phyloP scores from a whole-genome alignment of 2,888 invertebrate genomes.

The Lepidochitona cinerea region DNA sequence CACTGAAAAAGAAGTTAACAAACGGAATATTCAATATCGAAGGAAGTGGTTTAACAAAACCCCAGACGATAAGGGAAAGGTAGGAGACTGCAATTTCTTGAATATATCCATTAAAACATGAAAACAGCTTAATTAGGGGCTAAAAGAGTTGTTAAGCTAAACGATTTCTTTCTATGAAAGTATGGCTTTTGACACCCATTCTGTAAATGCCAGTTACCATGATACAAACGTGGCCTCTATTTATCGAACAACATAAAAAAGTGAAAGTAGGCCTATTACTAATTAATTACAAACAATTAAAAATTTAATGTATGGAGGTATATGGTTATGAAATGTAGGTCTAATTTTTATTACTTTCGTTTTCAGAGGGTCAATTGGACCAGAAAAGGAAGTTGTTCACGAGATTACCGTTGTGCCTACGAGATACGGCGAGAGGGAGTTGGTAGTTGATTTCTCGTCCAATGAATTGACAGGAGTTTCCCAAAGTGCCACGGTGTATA shows the following conservation, averaged over 20 bases:
- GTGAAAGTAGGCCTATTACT: too few species aligned
- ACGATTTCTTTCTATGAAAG: too few species aligned
- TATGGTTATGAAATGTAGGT: too few species aligned
- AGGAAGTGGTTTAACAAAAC: slow-evolving; percentile 67
- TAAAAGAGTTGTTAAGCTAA: too few species aligned
- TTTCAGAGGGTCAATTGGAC: slow-evolving; percentile 48
- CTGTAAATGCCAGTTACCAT: too few species aligned
- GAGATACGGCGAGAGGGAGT: slow-evolving; percentile 36
- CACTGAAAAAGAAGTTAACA: slow-evolving; percentile 77
- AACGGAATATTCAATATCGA: slow-evolving; percentile 81
- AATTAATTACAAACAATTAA: too few species aligned
- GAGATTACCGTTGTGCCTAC: slow-evolving; percentile 40
- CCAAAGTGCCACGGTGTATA: slow-evolving; percentile 19
- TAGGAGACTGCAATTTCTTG: not conserved
- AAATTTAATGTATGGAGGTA: too few species aligned
- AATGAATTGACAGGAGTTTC: slow-evolving; percentile 44
- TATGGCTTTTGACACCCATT: too few species aligned
- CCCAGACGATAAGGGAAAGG: not conserved
- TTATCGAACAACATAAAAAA: too few species aligned
- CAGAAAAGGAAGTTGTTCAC: slow-evolving; percentile 41
- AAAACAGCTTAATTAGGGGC: too few species aligned
- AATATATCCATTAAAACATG: too few species aligned
- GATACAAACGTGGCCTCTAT: too few species aligned
- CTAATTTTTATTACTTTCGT: not conserved
- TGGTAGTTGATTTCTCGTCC: slow-evolving; percentile 49